Conservation (phyloP, 2,797 vertebrate genomes). For the Rhabdophis nuchalis region DNA sequence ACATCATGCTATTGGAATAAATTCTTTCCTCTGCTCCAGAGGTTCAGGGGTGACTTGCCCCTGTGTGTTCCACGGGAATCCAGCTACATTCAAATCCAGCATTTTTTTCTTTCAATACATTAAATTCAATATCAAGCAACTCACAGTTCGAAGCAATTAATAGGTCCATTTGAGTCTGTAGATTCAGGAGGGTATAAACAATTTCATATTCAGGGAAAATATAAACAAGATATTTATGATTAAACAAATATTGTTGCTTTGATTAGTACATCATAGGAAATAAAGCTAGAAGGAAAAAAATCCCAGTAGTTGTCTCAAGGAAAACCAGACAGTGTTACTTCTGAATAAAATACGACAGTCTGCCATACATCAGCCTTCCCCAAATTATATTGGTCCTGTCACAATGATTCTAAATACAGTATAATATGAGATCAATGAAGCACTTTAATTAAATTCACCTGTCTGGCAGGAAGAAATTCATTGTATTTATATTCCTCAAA, state of each 20-base stretch:
- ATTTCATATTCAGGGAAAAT: background rate
- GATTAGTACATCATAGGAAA: background rate
- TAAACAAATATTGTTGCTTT: background rate
- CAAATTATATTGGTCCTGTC: background rate
- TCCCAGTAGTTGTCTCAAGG: background rate
- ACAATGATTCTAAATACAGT: background rate
- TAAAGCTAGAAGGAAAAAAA: background rate
- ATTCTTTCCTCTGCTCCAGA: background rate
- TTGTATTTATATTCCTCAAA: background rate
- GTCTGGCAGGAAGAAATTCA: background rate
- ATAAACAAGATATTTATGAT: background rate
- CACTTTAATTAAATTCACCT: background rate
- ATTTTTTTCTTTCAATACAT: background rate
- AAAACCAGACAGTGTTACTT: background rate
- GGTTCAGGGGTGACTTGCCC: too few relatives aligned
- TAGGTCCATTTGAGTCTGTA: background rate
- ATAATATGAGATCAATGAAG: background rate
- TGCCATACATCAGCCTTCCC: background rate
- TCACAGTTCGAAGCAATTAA: background rate
- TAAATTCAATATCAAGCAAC: background rate
- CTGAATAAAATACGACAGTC: background rate
- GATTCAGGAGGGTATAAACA: background rate
- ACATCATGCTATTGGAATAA: background rate
- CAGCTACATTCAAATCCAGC: background rate
- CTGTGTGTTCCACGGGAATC: background rate